These are phyloP conservation scores for Atherix ibis DNA, from an alignment of 2,888 invertebrate genomes.

Conservation along the genomic window DNA sequence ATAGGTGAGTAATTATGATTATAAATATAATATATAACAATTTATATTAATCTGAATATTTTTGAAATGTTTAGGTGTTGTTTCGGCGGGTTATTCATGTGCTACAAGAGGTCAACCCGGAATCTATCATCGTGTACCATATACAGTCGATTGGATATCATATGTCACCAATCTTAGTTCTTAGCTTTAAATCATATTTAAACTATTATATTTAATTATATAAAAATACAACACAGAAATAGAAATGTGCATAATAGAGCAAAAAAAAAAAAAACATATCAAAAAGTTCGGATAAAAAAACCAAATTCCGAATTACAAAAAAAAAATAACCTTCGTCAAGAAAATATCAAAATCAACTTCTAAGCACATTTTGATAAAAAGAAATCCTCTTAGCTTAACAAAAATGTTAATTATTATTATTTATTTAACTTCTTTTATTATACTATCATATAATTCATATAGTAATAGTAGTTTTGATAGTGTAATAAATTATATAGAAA, in stretches of 20 bases:
- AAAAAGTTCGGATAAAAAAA: too few species aligned
- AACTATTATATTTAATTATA: constrained; percentile 7
- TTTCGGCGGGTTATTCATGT: constrained; percentile 87
- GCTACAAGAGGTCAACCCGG: constrained; percentile 88
- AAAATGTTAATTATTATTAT: too few species aligned
- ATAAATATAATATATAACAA: constrained; percentile 9
- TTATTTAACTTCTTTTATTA: too few species aligned
- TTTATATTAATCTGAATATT: not conserved
- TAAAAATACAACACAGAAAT: too few species aligned
- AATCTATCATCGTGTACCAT: constrained; percentile 83
- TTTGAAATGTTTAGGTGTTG: constrained; percentile 42
- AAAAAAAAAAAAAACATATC: not conserved
- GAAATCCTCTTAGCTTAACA: too few species aligned
- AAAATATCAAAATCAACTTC: too few species aligned
- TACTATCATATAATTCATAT: too few species aligned
- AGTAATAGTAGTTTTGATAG: too few species aligned
- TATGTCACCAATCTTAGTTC: constrained; percentile 36
- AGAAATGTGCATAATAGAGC: not conserved
- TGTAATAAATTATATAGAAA: too few species aligned
- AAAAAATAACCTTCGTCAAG: too few species aligned
- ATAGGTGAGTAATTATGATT: constrained; percentile 35
- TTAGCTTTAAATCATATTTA: constrained; percentile 14
- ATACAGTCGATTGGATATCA: constrained; percentile 86
- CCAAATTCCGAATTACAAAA: too few species aligned
- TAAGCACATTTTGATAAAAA: too few species aligned